A percentile compares a stretch with the other conserved stretches of the same genome.
Evolutionary conservation across 2,888 invertebrate genomes (phyloP).

Genomic region (Athalia rosae): DNA sequence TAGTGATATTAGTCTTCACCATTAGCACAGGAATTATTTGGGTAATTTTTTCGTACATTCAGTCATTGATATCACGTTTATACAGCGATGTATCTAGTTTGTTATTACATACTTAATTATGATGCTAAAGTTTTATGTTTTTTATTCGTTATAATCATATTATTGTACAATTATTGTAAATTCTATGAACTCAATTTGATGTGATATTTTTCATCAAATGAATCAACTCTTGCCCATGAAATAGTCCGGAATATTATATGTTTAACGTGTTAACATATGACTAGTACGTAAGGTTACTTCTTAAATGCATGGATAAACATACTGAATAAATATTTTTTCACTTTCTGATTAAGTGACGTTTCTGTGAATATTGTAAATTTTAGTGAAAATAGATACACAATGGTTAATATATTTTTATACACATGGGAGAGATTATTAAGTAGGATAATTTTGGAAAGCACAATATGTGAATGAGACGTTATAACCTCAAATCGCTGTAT

Average conservation of each 20-base stretch:
- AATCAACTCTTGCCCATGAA: neutral
- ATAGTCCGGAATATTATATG: too few relatives aligned
- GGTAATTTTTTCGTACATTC: constrained; percentile 8
- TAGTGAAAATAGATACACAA: too few relatives aligned
- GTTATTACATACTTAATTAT: constrained; percentile 62
- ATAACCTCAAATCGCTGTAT: constrained; percentile 49
- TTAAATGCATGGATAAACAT: too few relatives aligned
- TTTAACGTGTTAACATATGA: too few relatives aligned
- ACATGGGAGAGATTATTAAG: neutral
- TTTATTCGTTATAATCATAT: constrained; percentile 57
- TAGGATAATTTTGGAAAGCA: neutral
- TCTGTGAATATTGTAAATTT: too few relatives aligned
- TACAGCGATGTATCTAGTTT: constrained; percentile 60
- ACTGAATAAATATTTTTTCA: too few relatives aligned
- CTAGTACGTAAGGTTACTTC: too few relatives aligned
- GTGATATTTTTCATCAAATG: constrained; percentile 37
- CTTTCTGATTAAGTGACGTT: too few relatives aligned
- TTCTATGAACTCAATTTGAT: constrained; percentile 57
- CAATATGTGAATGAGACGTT: constrained; percentile 15
- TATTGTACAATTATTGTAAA: constrained; percentile 60
- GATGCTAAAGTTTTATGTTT: constrained; percentile 59
- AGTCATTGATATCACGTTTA: constrained; percentile 26
- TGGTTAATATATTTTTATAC: too few relatives aligned
- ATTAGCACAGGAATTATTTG: neutral
- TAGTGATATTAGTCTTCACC: too few relatives aligned